Evolutionary conservation across 1,140 invertebrate genomes (phyloP), one percentile per base, ranked within the genome.

Genomic region (Anagrus nilaparvatae): DNA sequence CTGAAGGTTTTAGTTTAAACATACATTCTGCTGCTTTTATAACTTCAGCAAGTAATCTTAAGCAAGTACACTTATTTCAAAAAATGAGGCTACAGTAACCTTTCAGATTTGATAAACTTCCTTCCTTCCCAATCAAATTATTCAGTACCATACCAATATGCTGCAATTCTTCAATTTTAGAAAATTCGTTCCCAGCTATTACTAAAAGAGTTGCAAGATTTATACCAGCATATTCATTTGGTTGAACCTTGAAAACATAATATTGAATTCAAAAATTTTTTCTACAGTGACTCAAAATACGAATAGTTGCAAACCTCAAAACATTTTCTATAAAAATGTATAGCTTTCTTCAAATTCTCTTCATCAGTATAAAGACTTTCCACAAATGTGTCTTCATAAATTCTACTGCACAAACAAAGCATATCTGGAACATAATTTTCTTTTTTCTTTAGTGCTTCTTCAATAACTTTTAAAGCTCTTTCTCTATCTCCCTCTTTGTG

Each of bases 1-100:
- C 87, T 0, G 96, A 95, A 27, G 96, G 95, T 71, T 99, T 98
- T 31, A 99, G 67, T 70, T 90, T 93, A 58, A 97, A 98, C 96
- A 99, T 99, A 61, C 89, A 96, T 62, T 97, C 90, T 3, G 96
- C 91, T 13, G 95, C 96, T 70, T 97, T 90, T 53, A 94, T 87
- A 5, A 96, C 95, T 69, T 98, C 98, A 3, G 81, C n/a, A n/a
- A 74, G 68, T 97, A 99, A 65, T 99, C 91, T 66, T 97, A 88
- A 12, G 94, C 94, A 12, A 99, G 68, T 1, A 99, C 95, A 40
- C 89, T 93, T 41, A 99, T 97, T 69, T 99, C 97, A 68, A 99
- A 99, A 69, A 97, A 99, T 2, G 95, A 99, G 0, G 97, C 97
- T 6, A 99, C 97, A 99, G 60, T 99, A 99, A 58, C 99, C 95